A percentile compares a stretch with the other conserved stretches of the same genome.
Evolutionary conservation across 2,797 vertebrate species (phyloP).

Genomic region (Diplodus puntazzo): DNA sequence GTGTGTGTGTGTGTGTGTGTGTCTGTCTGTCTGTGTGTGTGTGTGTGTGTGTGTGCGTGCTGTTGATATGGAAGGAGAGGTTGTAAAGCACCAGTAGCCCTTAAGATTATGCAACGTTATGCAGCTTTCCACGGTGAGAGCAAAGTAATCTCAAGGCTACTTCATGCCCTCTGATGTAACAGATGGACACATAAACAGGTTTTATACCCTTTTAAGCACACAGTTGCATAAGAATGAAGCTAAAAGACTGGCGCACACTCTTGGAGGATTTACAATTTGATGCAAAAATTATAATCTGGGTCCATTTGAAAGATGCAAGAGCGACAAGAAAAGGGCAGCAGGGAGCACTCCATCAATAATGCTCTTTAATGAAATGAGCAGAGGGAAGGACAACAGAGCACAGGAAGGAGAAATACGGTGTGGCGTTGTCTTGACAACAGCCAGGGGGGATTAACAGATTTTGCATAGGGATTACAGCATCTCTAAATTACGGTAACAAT

Average conservation of each 20-base stretch:
- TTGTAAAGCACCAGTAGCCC: constrained; percentile 31
- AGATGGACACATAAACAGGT: constrained; percentile 48
- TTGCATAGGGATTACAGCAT: constrained; percentile 52
- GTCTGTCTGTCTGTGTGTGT: too few relatives aligned
- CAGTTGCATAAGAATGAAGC: constrained; percentile 48
- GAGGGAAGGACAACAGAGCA: constrained; percentile 32
- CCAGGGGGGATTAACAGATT: constrained; percentile 63
- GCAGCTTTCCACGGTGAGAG: constrained; percentile 16
- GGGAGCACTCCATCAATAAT: constrained; percentile 60
- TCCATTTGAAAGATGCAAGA: constrained; percentile 41
- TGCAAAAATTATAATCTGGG: constrained; percentile 53
- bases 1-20: too few relatives aligned
- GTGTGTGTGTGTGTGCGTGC: too few relatives aligned
- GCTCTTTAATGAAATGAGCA: constrained; percentile 63
- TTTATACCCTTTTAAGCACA: constrained; percentile 25
- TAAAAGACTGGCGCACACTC: background rate
- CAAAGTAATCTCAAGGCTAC: constrained; percentile 39
- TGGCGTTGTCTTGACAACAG: constrained; percentile 67
- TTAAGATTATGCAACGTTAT: constrained; percentile 57
- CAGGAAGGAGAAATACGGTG: constrained; percentile 22
- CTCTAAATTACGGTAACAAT: constrained; percentile 18
- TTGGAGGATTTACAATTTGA: constrained; percentile 35
- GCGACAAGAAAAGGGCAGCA: constrained; percentile 25
- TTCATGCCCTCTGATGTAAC: constrained; percentile 37
- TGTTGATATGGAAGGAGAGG: constrained; percentile 16